These are phyloP conservation scores for Gastrophysa polygoni DNA, from an alignment of 2,888 invertebrate genomes.

Conservation along the genomic window DNA sequence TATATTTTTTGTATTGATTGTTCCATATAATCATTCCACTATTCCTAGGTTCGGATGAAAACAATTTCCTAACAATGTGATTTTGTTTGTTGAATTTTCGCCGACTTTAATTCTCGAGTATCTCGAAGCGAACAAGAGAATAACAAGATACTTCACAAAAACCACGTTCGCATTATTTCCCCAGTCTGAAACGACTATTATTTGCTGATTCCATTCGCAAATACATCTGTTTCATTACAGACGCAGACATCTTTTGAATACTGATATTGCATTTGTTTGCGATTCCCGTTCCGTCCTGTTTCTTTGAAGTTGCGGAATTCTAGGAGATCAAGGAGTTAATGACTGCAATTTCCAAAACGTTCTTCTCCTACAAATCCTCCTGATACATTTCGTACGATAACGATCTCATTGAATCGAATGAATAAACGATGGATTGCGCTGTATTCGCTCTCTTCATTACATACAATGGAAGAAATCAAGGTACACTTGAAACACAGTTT, in stretches of 20 bases:
- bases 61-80: not conserved
- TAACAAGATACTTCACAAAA: not conserved
- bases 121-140: not conserved
- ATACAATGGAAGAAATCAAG: too few species aligned
- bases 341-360: not conserved
- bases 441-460: too few species aligned
- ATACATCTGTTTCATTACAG: constrained; percentile 11
- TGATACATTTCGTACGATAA: not conserved
- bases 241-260: not conserved
- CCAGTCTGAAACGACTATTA: not conserved
- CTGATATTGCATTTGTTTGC: not conserved
- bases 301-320: not conserved
- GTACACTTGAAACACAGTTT: too few species aligned
- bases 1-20: too few species aligned
- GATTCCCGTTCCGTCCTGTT: not conserved
- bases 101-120: not conserved
- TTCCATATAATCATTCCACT: too few species aligned
- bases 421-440: too few species aligned
- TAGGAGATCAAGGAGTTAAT: not conserved
- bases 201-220: constrained; percentile 7
- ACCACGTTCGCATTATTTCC: not conserved
- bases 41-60: too few species aligned
- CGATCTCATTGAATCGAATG: not conserved
- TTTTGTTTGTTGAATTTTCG: not conserved
- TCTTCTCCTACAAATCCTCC: not conserved